Percentiles rank a stretch among this genome's conserved stretches.
Conservation (phyloP, 2,113 vertebrate genomes). For the Parus major region DNA sequence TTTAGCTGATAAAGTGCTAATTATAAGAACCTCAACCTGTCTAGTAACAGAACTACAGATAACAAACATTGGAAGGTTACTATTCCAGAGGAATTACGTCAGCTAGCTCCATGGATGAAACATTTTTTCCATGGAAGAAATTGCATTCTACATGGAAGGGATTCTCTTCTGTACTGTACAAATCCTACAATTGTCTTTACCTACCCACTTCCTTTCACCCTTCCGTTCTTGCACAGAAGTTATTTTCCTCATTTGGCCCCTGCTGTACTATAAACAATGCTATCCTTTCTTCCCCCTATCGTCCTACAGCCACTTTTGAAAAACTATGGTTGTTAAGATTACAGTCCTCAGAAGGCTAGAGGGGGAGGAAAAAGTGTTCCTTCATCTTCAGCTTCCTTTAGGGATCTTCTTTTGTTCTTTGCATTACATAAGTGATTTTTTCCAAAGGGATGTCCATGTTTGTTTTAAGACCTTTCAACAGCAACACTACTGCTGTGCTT, state of each 20-base stretch:
- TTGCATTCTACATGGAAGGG: not conserved
- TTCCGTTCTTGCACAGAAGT: not conserved
- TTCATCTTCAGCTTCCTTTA: not conserved
- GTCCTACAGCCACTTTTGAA: not conserved
- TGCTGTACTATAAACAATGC: not conserved
- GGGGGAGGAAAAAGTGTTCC: not conserved
- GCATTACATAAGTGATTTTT: not conserved
- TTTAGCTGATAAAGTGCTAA: constrained; percentile 12
- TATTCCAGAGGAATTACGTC: not conserved
- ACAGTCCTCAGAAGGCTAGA: not conserved
- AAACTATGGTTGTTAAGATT: not conserved
- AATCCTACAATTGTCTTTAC: constrained; percentile 25
- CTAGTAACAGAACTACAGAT: not conserved
- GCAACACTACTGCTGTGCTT: not conserved
- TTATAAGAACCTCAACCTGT: not conserved
- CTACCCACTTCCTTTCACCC: constrained; percentile 33
- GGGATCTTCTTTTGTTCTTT: not conserved
- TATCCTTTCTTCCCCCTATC: not conserved
- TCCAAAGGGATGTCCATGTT: not conserved
- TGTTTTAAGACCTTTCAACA: not conserved
- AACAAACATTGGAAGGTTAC: not conserved
- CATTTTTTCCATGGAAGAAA: constrained; percentile 51
- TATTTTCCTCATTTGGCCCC: constrained; percentile 25
- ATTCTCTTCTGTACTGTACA: constrained; percentile 14
- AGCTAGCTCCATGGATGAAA: not conserved